phyloP scores from a whole-genome alignment of 2,888 invertebrate species.

The Argyresthia albistria region DNA sequence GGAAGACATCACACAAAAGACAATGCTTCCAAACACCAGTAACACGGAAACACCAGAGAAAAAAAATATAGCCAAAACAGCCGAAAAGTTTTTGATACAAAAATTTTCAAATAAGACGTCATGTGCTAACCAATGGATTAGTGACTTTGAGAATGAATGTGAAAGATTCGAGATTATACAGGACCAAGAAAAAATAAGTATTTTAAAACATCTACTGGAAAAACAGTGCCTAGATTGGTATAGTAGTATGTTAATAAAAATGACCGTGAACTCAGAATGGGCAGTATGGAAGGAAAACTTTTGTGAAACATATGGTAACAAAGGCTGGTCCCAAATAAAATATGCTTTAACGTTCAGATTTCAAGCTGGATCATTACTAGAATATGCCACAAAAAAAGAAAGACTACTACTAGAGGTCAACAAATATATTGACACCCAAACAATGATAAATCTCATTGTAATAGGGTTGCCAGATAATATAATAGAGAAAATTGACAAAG shows the following conservation, averaged over 20 bases:
- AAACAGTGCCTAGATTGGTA: constrained; percentile 1
- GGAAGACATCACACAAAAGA: background rate
- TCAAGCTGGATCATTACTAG: background rate
- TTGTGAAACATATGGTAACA: background rate
- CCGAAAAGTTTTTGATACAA: constrained; percentile 7
- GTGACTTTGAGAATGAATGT: constrained; percentile 7
- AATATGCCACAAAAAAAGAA: background rate
- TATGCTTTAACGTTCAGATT: background rate
- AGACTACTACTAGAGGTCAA: background rate
- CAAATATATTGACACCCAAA: background rate
- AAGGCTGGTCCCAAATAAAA: background rate
- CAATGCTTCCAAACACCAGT: background rate
- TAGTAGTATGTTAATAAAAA: background rate
- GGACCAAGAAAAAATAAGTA: constrained; percentile 7
- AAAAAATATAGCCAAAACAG: background rate
- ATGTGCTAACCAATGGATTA: constrained; percentile 8
- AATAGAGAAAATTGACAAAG: background rate
- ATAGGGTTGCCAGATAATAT: background rate
- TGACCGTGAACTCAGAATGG: background rate
- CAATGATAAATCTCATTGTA: background rate
- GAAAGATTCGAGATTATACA: constrained; percentile 1
- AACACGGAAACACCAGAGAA: background rate
- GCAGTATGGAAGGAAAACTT: background rate
- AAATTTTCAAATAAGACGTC: constrained; percentile 6
- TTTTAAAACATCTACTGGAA: constrained; percentile 5